phyloP scores from a whole-genome alignment of 2,113 vertebrate species.

The Geothlypis trichas region DNA sequence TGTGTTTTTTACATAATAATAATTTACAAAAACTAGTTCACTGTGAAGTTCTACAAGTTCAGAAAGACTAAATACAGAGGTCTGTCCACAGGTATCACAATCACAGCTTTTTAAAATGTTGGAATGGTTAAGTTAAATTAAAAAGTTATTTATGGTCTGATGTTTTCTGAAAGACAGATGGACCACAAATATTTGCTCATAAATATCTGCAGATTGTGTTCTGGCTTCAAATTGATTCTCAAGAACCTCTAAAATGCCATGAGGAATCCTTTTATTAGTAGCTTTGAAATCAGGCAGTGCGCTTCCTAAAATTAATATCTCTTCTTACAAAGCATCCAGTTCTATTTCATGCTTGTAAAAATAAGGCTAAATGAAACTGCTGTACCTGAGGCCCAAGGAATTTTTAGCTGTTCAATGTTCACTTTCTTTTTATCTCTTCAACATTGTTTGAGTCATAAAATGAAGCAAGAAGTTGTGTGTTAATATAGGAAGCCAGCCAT shows the following conservation, averaged over 20 bases:
- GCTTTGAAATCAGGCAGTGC: neutral
- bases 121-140: neutral
- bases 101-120: neutral
- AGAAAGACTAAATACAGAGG: neutral
- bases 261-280: neutral
- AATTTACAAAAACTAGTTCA: neutral
- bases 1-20: neutral
- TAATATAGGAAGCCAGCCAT: neutral
- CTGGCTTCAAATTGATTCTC: neutral
- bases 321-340: neutral
- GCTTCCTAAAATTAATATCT: neutral
- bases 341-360: neutral
- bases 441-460: neutral
- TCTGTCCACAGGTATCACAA: neutral
- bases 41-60: neutral
- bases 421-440: neutral
- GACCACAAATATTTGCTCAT: neutral
- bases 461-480: neutral
- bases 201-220: neutral
- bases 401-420: neutral
- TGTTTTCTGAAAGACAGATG: neutral
- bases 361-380: neutral
- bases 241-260: neutral
- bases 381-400: neutral
- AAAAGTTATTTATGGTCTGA: neutral